Base-by-base conservation (phyloP, 2,888 invertebrate genomes). In the Drosophila ustulata region DNA sequence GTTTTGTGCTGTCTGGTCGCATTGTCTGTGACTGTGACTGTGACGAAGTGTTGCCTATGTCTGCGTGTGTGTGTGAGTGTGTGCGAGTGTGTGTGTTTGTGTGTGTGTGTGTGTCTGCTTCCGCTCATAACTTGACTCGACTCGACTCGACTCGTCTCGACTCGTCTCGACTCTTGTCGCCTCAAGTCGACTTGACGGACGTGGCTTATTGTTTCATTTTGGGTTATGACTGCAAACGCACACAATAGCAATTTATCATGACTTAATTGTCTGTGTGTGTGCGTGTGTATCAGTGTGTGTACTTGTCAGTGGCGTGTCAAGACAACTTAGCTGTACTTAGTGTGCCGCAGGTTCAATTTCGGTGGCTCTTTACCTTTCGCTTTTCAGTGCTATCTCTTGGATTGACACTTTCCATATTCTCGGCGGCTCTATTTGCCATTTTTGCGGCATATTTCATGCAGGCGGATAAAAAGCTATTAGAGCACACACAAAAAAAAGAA, bases 141-240 rank as follows among this genome's bases (percentile, higher is more conserved):
- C 78, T 79, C 66, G 63, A 43, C 69, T 86, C 69, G 53, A 39
- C 61, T 75, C 59, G 59, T 66, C 84, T 88, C 69, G 53, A 39
- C 61, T 75, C 59, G 59, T 66, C 84, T 88, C 74, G 71, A 65
- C 79, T 89, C 82, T 79, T 78, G 87, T 73, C 73, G 81, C 87
- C 88, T 83, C 87, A 81, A 86, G 79, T 73, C 74, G 89, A 74
- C 89, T 79, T 87, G 89, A 85, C 87, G 89, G 89, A 85, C 88
- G 84, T 84, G 84, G 85, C 85, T 89, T 89, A 85, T 89, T 89
- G 85, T 89, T 89, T 88, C 88, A 84, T 84, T 88, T 88, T 71
- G 79, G 75, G 62, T 75, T 78, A 69, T 76, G 79, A 78, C 76
- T 84, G 75, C 62, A 75, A 82, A 82, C 85, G 84, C 86, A 89